These are phyloP conservation scores for Diadumene lineata DNA, from an alignment of 92 coral and sea anemone genomes.

Conservation along the genomic window DNA sequence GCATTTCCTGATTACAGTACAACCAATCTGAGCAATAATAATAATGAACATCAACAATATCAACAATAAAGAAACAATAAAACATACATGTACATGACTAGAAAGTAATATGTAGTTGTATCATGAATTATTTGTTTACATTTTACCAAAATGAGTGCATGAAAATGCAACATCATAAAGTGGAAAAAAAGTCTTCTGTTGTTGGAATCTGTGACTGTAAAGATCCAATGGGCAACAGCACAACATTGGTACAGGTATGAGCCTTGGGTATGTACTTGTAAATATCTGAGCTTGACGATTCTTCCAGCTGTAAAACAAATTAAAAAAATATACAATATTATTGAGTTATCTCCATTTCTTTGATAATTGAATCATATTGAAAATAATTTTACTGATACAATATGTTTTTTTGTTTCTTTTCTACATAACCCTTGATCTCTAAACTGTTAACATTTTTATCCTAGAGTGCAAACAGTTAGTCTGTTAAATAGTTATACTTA, in stretches of 20 bases:
- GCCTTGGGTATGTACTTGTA: constrained; percentile 54
- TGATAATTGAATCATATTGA: background rate
- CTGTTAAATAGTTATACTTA: too few relatives aligned
- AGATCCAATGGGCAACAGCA: constrained; percentile 41
- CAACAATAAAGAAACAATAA: background rate
- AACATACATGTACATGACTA: background rate
- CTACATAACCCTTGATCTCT: too few relatives aligned
- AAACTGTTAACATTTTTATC: too few relatives aligned
- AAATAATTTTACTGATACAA: background rate
- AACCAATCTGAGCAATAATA: too few relatives aligned
- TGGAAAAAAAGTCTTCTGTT: constrained; percentile 34
- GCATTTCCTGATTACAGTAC: too few relatives aligned
- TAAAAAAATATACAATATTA: background rate
- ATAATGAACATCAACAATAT: too few relatives aligned
- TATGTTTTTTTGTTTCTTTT: too few relatives aligned
- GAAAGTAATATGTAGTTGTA: background rate
- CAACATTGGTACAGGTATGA: constrained; percentile 59
- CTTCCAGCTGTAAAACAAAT: constrained; percentile 14
- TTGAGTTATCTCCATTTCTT: too few relatives aligned
- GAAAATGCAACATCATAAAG: constrained; percentile 58
- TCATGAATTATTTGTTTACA: constrained; percentile 16
- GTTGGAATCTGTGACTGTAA: constrained; percentile 38
- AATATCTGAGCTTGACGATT: background rate
- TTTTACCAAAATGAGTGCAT: constrained; percentile 53
- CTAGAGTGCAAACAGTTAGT: too few relatives aligned